Evolutionary conservation across 2,888 invertebrate genomes (phyloP).

Genomic region (Idaea aversata): DNA sequence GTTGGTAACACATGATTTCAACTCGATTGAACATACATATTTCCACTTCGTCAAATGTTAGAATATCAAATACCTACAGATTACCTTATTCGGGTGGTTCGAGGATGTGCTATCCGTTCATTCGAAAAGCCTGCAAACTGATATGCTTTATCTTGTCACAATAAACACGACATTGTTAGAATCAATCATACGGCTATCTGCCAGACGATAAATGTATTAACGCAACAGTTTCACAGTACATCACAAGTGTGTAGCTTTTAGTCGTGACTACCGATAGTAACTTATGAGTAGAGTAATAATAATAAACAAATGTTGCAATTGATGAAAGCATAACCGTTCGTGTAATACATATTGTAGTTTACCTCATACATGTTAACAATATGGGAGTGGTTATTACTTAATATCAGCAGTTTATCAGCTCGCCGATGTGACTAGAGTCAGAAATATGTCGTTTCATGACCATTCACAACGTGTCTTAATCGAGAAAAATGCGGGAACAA

Average conservation of each 20-base stretch:
- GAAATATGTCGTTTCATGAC: constrained; percentile 61
- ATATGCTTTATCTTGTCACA: constrained; percentile 50
- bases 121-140: constrained; percentile 57
- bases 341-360: constrained; percentile 55
- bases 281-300: constrained; percentile 8
- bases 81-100: constrained; percentile 33
- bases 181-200: constrained; percentile 42
- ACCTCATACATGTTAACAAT: constrained; percentile 57
- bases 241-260: constrained; percentile 24
- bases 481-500: constrained; percentile 33
- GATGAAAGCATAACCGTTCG: constrained; percentile 14
- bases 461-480: constrained; percentile 46
- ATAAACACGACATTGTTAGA: constrained; percentile 38
- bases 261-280: constrained; percentile 22
- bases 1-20: constrained; percentile 43
- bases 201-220: constrained; percentile 37
- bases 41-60: constrained; percentile 56
- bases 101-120: constrained; percentile 50
- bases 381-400: constrained; percentile 73
- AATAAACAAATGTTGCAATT: constrained; percentile 10
- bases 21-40: constrained; percentile 48
- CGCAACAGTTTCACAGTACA: constrained; percentile 19
- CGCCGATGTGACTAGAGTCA: constrained; percentile 66
- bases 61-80: constrained; percentile 37
- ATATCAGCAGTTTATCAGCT: constrained; percentile 69